Percentiles rank a stretch among this genome's conserved stretches.
Conservation (phyloP, 2,888 invertebrate species). For the Stenolophus ochropezus region DNA sequence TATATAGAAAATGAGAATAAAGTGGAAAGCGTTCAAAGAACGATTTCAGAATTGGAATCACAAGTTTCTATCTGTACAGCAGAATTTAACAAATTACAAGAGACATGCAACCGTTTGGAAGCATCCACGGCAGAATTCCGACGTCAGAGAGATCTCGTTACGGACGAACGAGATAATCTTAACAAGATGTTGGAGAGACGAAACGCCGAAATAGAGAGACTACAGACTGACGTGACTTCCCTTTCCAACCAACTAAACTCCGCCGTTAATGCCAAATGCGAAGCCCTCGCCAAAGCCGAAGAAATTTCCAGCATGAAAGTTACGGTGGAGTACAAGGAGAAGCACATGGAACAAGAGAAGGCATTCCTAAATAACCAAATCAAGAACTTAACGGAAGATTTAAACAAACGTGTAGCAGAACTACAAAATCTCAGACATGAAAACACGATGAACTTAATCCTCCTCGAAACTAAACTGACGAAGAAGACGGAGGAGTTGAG, state of each 20-base stretch:
- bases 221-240: conserved; percentile 81
- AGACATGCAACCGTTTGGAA: conserved; percentile 79
- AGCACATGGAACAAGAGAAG: conserved; percentile 88
- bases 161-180: conserved; percentile 85
- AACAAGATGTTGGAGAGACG: conserved; percentile 83
- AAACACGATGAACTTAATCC: conserved; percentile 79
- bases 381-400: conserved; percentile 84
- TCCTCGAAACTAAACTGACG: conserved; percentile 84
- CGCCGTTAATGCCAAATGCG: conserved; percentile 88
- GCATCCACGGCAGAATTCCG: conserved; percentile 80
- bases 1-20: conserved; percentile 34
- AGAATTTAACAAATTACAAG: conserved; percentile 80
- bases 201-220: conserved; percentile 82
- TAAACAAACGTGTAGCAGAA: conserved; percentile 86
- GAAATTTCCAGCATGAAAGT: conserved; percentile 89
- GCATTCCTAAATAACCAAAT: conserved; percentile 86
- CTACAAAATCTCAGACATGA: conserved; percentile 85
- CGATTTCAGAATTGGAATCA: conserved; percentile 78
- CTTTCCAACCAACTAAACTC: conserved; percentile 84
- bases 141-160: conserved; percentile 81
- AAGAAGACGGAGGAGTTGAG: conserved; percentile 88
- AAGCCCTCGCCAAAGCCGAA: conserved; percentile 86
- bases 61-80: conserved; percentile 79
- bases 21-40: conserved; percentile 78
- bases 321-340: conserved; percentile 86